Evolutionary conservation across 2,888 invertebrate genomes (phyloP), one percentile per base, ranked within the genome.

Genomic region (Orchesellides sinensis): DNA sequence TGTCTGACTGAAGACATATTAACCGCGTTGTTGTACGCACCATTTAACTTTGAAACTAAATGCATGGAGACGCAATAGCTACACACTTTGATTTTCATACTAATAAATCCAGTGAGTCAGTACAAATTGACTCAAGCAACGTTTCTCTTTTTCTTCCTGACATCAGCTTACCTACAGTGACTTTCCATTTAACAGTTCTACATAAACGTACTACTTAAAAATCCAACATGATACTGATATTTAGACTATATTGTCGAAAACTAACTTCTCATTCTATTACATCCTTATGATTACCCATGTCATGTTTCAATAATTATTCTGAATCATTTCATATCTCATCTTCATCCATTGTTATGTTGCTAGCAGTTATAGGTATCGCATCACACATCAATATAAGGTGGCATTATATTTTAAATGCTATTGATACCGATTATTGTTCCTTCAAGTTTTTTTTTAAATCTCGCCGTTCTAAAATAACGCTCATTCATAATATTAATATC

Each of bases 11-110:
- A 21, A n/a, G 74, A 82, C 61, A 75, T 56, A 74, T 69, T 75
- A 75, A 82, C 74, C 74, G 61, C 69, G 29, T 70, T 63, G 2
- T 12, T 75, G 52, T 75, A 82, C 82, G 82, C 75, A 81, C 73
- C 49, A 54, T 47, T 40, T 47, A 19, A 49, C 19, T 56, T 27
- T 25, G n/a, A 5, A 49, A 17, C 49, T n/a, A n/a, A n/a, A n/a
- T n/a, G n/a, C n/a, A n/a, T n/a, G n/a, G n/a, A n/a, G n/a, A n/a
- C n/a, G n/a, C n/a, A n/a, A n/a, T n/a, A n/a, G n/a, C n/a, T n/a
- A n/a, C n/a, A n/a, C n/a, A n/a, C n/a, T n/a, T 21, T 52, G 21
- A 10, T 2, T 17, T 52, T n/a, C 17, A 4, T 2, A 52, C 52
- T 52, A 52, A 17, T 52, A 35, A 35, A 35, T 35, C 8, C 6